Evolutionary conservation across 2,113 vertebrate species (phyloP).

Genomic region (Ciconia stormi): DNA sequence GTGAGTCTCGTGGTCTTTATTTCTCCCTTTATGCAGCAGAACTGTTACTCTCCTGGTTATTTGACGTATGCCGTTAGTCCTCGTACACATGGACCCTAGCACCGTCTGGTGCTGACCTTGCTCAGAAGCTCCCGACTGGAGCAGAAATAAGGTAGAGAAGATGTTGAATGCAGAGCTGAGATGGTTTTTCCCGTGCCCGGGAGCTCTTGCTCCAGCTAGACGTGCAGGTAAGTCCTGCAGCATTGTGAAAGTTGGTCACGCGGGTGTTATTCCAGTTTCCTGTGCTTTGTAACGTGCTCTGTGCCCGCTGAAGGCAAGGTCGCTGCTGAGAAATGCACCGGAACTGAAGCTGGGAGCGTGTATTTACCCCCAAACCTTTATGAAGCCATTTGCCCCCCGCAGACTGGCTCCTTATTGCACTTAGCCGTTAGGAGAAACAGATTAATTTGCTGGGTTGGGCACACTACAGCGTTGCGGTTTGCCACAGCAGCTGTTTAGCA

Average conservation of each 20-base stretch:
- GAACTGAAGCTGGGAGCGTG: background rate
- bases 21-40: background rate
- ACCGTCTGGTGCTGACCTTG: fast-evolving
- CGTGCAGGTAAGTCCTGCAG: fast-evolving
- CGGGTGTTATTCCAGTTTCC: fast-evolving
- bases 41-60: fast-evolving
- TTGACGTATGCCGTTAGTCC: background rate
- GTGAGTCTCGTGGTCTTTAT: background rate
- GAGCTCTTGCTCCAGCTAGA: background rate
- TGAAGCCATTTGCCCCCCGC: fast-evolving
- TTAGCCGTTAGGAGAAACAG: background rate
- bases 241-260: fast-evolving
- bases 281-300: fast-evolving
- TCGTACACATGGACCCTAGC: fast-evolving
- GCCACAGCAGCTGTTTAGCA: fast-evolving
- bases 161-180: background rate
- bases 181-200: fast-evolving
- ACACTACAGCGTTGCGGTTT: fast-evolving
- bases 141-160: background rate
- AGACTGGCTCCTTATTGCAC: background rate
- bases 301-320: fast-evolving
- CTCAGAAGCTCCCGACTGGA: fast-evolving
- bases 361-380: background rate
- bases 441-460: background rate
- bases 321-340: fast-evolving